Evolutionary conservation across 1,140 invertebrate genomes (phyloP).

Genomic region (Papilio dardanus): DNA sequence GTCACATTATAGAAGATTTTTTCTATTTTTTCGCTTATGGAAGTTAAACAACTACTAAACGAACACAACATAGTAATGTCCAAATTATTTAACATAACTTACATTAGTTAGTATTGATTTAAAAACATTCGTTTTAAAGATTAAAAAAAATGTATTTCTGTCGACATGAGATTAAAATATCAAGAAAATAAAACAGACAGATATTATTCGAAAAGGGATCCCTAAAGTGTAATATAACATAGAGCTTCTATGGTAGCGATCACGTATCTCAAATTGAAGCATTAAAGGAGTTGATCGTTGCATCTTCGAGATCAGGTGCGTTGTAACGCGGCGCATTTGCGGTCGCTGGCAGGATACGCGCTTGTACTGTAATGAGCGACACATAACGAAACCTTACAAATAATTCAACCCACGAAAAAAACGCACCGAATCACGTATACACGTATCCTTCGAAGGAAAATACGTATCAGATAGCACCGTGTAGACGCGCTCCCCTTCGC

Average conservation of each 20-base stretch:
- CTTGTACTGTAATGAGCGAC: slow-evolving; percentile 80
- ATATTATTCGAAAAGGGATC: not conserved
- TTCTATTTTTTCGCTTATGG: not conserved
- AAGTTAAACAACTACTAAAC: not conserved
- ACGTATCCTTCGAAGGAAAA: slow-evolving; percentile 78
- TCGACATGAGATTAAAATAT: not conserved
- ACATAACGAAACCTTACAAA: slow-evolving; percentile 81
- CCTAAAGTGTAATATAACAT: slow-evolving; percentile 9
- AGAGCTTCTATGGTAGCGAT: slow-evolving; percentile 46
- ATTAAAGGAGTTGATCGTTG: slow-evolving; percentile 52
- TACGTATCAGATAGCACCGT: slow-evolving; percentile 74
- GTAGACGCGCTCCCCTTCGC: slow-evolving; percentile 57
- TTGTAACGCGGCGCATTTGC: slow-evolving; percentile 75
- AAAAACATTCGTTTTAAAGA: too few species aligned
- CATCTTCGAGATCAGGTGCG: slow-evolving; percentile 49
- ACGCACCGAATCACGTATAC: slow-evolving; percentile 79
- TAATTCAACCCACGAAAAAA: slow-evolving; percentile 80
- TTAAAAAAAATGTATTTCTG: too few species aligned
- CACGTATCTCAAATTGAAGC: slow-evolving; percentile 61
- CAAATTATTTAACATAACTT: too few species aligned
- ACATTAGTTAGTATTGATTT: too few species aligned
- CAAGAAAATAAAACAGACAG: not conserved
- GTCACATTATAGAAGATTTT: not conserved
- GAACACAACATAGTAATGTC: too few species aligned
- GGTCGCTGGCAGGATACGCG: slow-evolving; percentile 78